Base-by-base conservation (phyloP, 2,797 vertebrate species). In the Protonibea diacanthus region DNA sequence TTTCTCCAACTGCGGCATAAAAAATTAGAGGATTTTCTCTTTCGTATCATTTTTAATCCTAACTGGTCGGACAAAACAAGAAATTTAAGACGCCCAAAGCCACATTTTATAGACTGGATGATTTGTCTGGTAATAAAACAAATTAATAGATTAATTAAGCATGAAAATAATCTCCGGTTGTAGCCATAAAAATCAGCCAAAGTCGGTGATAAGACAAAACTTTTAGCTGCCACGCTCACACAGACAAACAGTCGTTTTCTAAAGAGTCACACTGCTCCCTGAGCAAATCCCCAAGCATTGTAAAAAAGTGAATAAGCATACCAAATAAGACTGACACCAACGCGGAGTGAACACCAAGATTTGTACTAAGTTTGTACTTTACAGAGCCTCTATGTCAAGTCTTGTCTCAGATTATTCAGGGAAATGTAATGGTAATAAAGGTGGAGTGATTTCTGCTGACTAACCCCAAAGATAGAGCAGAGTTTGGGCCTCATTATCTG, bases 281-380 rank as follows among this genome's bases (percentile, higher is more conserved):
- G 56, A 73, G 56, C 44, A 69, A 81, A 67, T 38, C 56, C 27
- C 29, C 12, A 40, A 18, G 23, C 11, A 38, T 47, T 73, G 78
- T 61, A 60, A 47, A 64, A 38, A 53, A 42, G 11, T 27, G 25
- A 66, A 51, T 48, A 53, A 66, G 42, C 62, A 76, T 10, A 51
- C 33, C 18, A 21, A 17, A 42, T 15, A 51, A 27, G 29, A 64
- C 9, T 56, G 47, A 65, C 52, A 29, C 48, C 25, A 59, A 12
- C 9, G 40, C 42, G 23, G 56, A 57, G 25, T 21, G 15, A 65
- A 20, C 60, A 69, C 12, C 17, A 52, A 17, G 18, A 63, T 75
- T 23, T 51, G 3, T 61, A 45, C 1, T 42, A 42, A 71, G 44
- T 57, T 38, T 38, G 33, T 33, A 70, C 44, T 61, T 20, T 20